Percentiles rank a stretch among this genome's conserved stretches.
These are phyloP conservation scores for Bombus cullumanus DNA, from an alignment of 1,140 invertebrate genomes.

Conservation along the genomic window DNA sequence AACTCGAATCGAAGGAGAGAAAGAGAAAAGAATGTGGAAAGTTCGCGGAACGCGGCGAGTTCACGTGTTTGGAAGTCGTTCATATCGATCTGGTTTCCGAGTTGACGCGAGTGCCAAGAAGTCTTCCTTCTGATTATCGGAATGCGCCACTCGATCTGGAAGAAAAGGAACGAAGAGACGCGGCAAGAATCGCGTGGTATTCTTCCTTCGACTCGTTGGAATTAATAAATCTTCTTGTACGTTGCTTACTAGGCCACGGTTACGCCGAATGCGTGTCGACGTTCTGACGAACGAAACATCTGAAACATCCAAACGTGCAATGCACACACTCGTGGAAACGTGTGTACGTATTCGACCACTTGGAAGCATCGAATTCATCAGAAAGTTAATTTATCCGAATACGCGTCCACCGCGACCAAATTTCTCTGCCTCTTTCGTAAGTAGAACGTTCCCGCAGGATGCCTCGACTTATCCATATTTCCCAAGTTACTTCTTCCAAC, in stretches of 20 bases:
- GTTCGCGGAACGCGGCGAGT: not conserved
- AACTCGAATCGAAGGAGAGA: no score
- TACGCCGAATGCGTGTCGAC: no score
- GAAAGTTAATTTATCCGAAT: no score
- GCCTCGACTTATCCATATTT: not conserved
- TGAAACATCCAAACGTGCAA: no score
- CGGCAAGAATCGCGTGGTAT: not conserved
- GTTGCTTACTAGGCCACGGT: not conserved
- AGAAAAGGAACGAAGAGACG: no score
- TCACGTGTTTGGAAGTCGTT: conserved; percentile 3
- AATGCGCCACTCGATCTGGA: not conserved
- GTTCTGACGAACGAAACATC: no score
- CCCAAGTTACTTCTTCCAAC: not conserved
- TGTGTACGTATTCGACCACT: no score
- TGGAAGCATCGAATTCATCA: no score
- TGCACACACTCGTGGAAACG: no score
- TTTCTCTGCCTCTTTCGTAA: not conserved
- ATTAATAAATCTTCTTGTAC: not conserved
- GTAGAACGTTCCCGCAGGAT: not conserved
- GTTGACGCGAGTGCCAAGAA: conserved; percentile 11
- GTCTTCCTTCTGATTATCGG: conserved; percentile 13
- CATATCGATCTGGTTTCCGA: conserved; percentile 20
- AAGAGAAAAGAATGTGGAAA: conserved; percentile 13
- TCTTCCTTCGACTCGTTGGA: no score
- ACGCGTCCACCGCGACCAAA: no score